Evolutionary conservation across 2,797 vertebrate genomes (phyloP).

Genomic region (Tapera naevia): DNA sequence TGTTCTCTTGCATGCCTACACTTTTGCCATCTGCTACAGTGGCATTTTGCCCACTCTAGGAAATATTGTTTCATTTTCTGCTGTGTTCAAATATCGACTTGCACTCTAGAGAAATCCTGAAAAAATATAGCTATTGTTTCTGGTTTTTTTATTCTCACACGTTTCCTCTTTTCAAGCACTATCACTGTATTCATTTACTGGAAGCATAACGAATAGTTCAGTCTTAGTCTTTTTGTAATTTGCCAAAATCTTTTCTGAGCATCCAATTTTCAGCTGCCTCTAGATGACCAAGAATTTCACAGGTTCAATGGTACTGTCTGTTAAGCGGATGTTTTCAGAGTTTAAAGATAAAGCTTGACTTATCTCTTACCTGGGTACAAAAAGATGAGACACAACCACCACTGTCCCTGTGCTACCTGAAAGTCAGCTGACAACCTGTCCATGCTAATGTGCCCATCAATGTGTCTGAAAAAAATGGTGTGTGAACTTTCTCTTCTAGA

Average conservation of each 20-base stretch:
- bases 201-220: neutral
- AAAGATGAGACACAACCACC: neutral
- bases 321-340: neutral
- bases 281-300: neutral
- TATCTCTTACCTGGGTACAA: neutral
- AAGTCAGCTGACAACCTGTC: neutral
- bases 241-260: neutral
- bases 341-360: neutral
- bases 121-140: neutral
- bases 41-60: slow-evolving; percentile 43
- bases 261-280: neutral
- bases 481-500: neutral
- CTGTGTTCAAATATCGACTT: neutral
- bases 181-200: neutral
- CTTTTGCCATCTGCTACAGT: slow-evolving; percentile 45
- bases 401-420: neutral
- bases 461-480: neutral
- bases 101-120: neutral
- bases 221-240: neutral
- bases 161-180: neutral
- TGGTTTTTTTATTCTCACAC: neutral
- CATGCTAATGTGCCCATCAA: neutral
- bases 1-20: slow-evolving; percentile 33
- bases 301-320: fast-evolving
- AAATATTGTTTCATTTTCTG: neutral